These are phyloP conservation scores for Aplysina aerophoba DNA, from an alignment of 37 sponge, comb jelly and placozoan species.

Conservation along the genomic window DNA sequence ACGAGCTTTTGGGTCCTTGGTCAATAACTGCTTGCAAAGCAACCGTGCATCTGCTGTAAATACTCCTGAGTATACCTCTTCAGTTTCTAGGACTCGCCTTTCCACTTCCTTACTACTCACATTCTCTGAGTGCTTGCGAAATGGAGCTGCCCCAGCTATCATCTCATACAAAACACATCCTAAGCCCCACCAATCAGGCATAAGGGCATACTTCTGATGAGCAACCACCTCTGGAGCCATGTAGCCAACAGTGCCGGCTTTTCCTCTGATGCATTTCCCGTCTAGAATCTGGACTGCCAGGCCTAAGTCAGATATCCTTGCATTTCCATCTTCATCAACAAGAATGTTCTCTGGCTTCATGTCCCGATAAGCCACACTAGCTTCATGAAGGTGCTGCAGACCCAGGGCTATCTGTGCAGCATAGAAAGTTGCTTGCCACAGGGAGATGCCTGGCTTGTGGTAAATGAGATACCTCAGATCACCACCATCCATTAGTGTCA, in stretches of 20 bases:
- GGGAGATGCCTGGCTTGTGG: conserved; percentile 69
- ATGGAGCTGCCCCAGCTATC: conserved; percentile 92
- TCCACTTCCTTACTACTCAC: conserved; percentile 92
- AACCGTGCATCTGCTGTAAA: conserved; percentile 76
- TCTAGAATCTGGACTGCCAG: conserved; percentile 92
- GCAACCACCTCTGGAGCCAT: conserved; percentile 99
- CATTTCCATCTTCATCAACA: conserved; percentile 94
- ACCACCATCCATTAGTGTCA: conserved; percentile 98
- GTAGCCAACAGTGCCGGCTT: conserved; percentile 97
- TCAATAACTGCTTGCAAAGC: conserved; percentile 76
- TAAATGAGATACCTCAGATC: conserved; percentile 97
- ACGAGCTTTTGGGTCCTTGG: conserved; percentile 63
- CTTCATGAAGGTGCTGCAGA: conserved; percentile 85
- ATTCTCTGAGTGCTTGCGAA: conserved; percentile 81
- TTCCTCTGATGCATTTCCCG: conserved; percentile 83
- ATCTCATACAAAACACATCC: conserved; percentile 98
- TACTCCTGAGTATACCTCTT: conserved; percentile 55
- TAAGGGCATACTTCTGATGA: conserved; percentile 88
- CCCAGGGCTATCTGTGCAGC: conserved; percentile 94
- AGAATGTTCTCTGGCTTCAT: conserved; percentile 99
- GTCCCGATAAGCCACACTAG: conserved; percentile 91
- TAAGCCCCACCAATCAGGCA: conserved; percentile 98
- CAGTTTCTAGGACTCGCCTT: conserved; percentile 78
- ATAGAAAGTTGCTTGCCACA: conserved; percentile 87
- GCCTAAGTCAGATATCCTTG: conserved; percentile 96